Conservation (phyloP, 2,888 invertebrate species). For the Cephus nigrinus region DNA sequence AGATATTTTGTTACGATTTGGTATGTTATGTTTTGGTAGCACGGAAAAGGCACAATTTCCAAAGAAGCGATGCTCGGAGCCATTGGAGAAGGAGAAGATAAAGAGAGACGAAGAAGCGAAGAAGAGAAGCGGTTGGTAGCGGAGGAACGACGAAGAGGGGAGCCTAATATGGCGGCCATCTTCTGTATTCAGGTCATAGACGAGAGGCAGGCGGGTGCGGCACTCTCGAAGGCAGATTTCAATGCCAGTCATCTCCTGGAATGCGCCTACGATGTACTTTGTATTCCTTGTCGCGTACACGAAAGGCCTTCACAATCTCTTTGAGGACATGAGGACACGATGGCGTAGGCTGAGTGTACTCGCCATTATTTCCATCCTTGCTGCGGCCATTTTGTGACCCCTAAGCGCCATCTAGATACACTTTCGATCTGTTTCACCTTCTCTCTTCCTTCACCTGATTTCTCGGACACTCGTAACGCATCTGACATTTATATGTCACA, state of each 20-base stretch:
- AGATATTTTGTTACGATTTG: background rate
- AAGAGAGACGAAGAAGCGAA: slow-evolving; percentile 9
- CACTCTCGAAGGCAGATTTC: slow-evolving; percentile 53
- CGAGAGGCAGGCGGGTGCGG: slow-evolving; percentile 48
- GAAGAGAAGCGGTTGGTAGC: slow-evolving; percentile 22
- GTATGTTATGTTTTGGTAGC: background rate
- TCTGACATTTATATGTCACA: background rate
- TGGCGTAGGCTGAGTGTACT: slow-evolving; percentile 13
- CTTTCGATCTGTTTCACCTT: background rate
- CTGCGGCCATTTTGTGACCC: slow-evolving; percentile 19
- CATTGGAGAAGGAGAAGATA: background rate
- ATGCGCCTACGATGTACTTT: slow-evolving; percentile 58
- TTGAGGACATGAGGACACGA: slow-evolving; percentile 45
- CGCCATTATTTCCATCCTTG: background rate
- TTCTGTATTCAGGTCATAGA: slow-evolving; percentile 62
- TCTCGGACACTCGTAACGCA: background rate
- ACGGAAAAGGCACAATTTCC: background rate
- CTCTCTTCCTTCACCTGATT: background rate
- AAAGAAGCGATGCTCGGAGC: background rate
- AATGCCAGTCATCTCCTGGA: slow-evolving; percentile 64
- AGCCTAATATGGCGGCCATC: slow-evolving; percentile 62
- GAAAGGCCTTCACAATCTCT: slow-evolving; percentile 54
- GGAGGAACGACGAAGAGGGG: slow-evolving; percentile 32
- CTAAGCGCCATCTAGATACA: slow-evolving; percentile 18
- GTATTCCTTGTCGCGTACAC: slow-evolving; percentile 53